Conservation (phyloP, 2,797 vertebrate species). For the Characodon lateralis region DNA sequence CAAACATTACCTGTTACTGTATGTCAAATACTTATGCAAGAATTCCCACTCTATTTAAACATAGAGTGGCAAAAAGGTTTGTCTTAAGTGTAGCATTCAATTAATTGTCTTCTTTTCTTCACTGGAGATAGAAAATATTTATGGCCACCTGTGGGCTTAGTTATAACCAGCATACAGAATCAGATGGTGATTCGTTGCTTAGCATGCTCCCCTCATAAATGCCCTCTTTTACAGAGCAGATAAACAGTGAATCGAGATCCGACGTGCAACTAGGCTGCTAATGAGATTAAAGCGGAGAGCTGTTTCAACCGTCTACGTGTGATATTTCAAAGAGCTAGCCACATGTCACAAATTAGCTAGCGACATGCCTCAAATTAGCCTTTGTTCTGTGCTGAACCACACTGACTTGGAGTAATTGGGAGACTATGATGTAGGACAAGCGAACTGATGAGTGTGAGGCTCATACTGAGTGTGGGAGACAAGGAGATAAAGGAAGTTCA, state of each 20-base stretch:
- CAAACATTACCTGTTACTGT: background rate
- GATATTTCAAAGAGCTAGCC: conserved; percentile 76
- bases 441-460: conserved; percentile 53
- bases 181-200: conserved; percentile 8
- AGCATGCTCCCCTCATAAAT: conserved; percentile 30
- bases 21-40: background rate
- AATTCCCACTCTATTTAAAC: background rate
- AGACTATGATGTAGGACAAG: conserved; percentile 65
- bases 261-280: conserved; percentile 48
- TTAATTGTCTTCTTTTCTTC: conserved; percentile 1
- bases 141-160: conserved; percentile 3
- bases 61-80: background rate
- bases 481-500: conserved; percentile 22
- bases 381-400: conserved; percentile 72
- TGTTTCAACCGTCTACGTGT: conserved; percentile 67
- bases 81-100: background rate
- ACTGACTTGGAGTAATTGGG: conserved; percentile 67
- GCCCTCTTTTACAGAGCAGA: conserved; percentile 32
- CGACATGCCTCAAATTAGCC: conserved; percentile 76
- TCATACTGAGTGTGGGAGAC: conserved; percentile 31
- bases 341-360: conserved; percentile 74
- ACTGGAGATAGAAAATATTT: conserved; percentile 19
- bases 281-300: conserved; percentile 70
- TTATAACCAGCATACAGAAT: conserved; percentile 25
- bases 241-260: conserved; percentile 47